Evolutionary conservation across 1,140 invertebrate species (phyloP), one percentile per base, ranked within the genome.

Genomic region (Drosophila repletoides): DNA sequence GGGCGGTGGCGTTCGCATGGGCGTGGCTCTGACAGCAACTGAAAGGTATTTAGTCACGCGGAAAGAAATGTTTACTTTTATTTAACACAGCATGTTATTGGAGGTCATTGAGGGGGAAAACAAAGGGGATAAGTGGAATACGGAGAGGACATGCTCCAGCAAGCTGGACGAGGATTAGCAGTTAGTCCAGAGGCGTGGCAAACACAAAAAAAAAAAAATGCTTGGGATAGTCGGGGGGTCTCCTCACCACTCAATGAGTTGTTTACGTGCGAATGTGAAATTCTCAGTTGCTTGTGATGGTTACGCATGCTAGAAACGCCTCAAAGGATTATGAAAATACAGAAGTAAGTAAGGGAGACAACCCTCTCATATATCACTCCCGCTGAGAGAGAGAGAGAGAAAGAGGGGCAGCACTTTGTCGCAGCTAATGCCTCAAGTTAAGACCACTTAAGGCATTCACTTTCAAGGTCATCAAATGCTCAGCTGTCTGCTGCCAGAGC

Each of bases 21-120:
- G 76, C 71, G 67, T 72, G 68, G 29, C 65, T 45, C 38, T 67
- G 79, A 79, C 79, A 83, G 80, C 70, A 79, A 77, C 80, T 83
- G 79, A 84, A 83, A 83, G 79, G 79, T 83, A 83, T 83, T 83
- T 83, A 83, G 79, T 83, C 79, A 84, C 79, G 79, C 79, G 79
- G 79, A 72, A 83, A 83, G 74, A 84, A 83, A 79, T 83, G 74
- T 79, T 86, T 83, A 74, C 79, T 79, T 83, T 86, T 84, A 83
- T 83, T 83, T 71, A 68, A 69, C 60, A 71, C 48, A 49, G 67
- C 56, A 63, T 64, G 64, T 58, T 53, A 61, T 45, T 46, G 51
- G 33, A n/a, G 22, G 5, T 2, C 15, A 10, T 4, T 31, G 22
- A 21, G 40, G n/a, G n/a, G 21, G 26, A n/a, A n/a, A n/a, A n/a